These are phyloP conservation scores for Fabriciana adippe DNA, from an alignment of 2,888 invertebrate genomes.

Conservation along the genomic window DNA sequence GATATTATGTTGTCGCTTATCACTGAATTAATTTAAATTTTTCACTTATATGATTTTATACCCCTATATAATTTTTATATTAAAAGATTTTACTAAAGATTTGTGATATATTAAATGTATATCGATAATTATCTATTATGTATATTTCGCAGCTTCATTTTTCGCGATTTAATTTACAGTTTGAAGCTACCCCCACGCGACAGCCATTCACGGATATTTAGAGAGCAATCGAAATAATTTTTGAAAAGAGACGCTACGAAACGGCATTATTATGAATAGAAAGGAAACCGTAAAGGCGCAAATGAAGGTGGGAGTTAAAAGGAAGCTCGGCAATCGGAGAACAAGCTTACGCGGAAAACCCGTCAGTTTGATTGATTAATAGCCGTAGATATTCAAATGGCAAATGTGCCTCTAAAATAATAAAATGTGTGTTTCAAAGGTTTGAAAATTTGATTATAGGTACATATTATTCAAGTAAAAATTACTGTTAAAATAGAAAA, in stretches of 20 bases:
- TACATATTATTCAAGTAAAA: background rate
- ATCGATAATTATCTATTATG: slow-evolving; percentile 27
- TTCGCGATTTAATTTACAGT: too few relatives aligned
- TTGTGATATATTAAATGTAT: background rate
- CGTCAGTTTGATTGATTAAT: slow-evolving; percentile 36
- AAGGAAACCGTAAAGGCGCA: slow-evolving; percentile 32
- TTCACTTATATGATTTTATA: too few relatives aligned
- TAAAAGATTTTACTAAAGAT: too few relatives aligned
- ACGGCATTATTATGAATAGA: slow-evolving; percentile 30
- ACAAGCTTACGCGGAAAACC: slow-evolving; percentile 22
- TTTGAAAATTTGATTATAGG: background rate
- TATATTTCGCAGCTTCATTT: too few relatives aligned
- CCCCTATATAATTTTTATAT: too few relatives aligned
- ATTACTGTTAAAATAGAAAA: too few relatives aligned
- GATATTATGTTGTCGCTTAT: too few relatives aligned
- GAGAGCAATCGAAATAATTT: too few relatives aligned
- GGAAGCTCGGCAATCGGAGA: slow-evolving; percentile 23
- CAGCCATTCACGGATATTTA: too few relatives aligned
- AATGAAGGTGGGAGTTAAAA: slow-evolving; percentile 35
- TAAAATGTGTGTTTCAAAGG: background rate
- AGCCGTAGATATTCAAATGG: slow-evolving; percentile 18
- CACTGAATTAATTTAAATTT: too few relatives aligned
- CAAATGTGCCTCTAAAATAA: background rate
- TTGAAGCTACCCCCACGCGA: too few relatives aligned
- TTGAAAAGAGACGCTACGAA: slow-evolving; percentile 11